Conservation (phyloP, 2,113 vertebrate species). For the Melanerpes formicivorus region DNA sequence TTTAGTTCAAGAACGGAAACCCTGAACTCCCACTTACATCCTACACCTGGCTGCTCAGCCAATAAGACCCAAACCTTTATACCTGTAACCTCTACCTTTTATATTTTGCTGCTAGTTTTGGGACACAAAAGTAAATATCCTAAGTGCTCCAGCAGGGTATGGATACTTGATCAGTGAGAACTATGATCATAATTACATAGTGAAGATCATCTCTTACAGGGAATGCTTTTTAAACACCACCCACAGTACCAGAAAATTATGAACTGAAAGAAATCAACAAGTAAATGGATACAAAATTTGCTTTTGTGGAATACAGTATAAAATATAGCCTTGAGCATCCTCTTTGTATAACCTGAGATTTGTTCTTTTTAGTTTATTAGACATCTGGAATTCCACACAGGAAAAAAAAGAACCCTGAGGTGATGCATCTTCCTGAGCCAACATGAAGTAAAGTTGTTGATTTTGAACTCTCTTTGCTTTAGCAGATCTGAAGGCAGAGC, state of each 20-base stretch:
- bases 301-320: not conserved
- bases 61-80: not conserved
- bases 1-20: not conserved
- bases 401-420: not conserved
- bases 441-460: constrained; percentile 19
- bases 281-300: not conserved
- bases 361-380: not conserved
- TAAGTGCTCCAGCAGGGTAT: not conserved
- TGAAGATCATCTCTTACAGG: not conserved
- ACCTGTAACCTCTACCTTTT: not conserved
- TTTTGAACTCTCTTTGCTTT: constrained; percentile 41
- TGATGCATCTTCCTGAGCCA: constrained; percentile 7
- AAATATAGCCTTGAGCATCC: not conserved
- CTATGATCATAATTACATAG: not conserved
- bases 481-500: constrained; percentile 47
- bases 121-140: not conserved
- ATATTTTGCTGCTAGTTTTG: not conserved
- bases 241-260: not conserved
- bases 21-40: not conserved
- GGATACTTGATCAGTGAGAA: not conserved
- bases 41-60: not conserved
- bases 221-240: not conserved
- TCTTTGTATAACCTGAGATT: not conserved
- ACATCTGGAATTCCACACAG: not conserved
- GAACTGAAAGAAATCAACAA: not conserved